Evolutionary conservation across 2,888 invertebrate species (phyloP), one percentile per base, ranked within the genome.

Genomic region (Latrodectus hesperus): DNA sequence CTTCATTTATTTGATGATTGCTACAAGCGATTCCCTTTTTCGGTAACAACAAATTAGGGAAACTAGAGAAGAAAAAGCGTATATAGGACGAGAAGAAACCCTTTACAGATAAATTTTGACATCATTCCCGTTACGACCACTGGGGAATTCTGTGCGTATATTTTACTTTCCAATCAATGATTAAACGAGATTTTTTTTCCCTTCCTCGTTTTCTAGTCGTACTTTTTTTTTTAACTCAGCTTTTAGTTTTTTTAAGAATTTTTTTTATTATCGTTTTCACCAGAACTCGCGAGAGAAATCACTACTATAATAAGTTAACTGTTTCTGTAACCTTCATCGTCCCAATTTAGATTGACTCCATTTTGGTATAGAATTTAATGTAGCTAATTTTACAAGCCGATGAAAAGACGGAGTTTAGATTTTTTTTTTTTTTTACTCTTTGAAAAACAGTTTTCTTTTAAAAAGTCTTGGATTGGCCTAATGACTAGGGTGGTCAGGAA

Each of bases 1-100:
- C 73, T 81, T 81, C 81, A 81, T 81, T 81, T 81, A 81, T 81
- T 81, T 81, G 81, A 81, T 81, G 74, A 77, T 68, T 67, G 81
- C 73, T 65, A 67, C 53, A 81, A 81, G 67, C 73, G 73, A 67
- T 65, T 67, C 17, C 22, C 49, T 14, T 81, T 26, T 22, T 67
- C 53, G 53, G 81, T 10, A 74, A 81, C 65, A 73, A 81, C 73
- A 73, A 81, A 81, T 74, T 73, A 74, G 67, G 67, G 67, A 74
- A 73, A 53, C 49, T 14, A 60, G 71, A 60, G 53, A 53, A 49
- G 12, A 74, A 26, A 81, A 67, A 53, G 51, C 17, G 51, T 22
- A 22, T 73, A 52, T 73, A 17, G 52, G 51, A 77, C 38, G 68
- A 77, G 77, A 77, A 26, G 17, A 14, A 53, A n/a, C 64, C 26